phyloP scores from a whole-genome alignment of 2,797 vertebrate genomes.

The Mycteria americana region DNA sequence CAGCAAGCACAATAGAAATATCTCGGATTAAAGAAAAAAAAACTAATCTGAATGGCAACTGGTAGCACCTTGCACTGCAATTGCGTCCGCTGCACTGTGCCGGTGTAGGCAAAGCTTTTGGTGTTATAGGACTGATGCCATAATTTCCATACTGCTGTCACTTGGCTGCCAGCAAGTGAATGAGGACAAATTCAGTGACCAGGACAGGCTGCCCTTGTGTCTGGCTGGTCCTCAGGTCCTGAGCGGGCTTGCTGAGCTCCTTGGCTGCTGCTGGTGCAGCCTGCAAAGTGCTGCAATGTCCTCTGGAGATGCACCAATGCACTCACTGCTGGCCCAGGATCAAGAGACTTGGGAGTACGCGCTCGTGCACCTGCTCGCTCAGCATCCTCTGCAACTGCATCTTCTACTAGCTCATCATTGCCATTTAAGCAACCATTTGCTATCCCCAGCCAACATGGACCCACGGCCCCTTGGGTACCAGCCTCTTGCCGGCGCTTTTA shows the following conservation, averaged over 20 bases:
- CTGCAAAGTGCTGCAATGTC: background rate
- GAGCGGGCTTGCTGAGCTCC: background rate
- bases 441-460: background rate
- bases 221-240: background rate
- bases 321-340: background rate
- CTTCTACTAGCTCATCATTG: background rate
- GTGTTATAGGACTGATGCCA: background rate
- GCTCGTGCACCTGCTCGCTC: background rate
- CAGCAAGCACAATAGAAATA: background rate
- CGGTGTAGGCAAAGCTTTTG: background rate
- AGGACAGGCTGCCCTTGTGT: background rate
- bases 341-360: background rate
- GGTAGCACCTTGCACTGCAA: background rate
- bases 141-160: background rate
- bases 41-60: background rate
- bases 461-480: accelerated
- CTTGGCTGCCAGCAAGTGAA: background rate
- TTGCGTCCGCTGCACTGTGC: background rate
- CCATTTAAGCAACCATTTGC: background rate
- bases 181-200: background rate
- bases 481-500: background rate
- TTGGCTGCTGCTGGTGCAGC: background rate
- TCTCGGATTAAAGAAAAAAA: background rate
- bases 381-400: background rate
- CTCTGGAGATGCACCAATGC: background rate